These are phyloP conservation scores for Patella depressa DNA, from an alignment of 2,888 invertebrate species.

Conservation along the genomic window DNA sequence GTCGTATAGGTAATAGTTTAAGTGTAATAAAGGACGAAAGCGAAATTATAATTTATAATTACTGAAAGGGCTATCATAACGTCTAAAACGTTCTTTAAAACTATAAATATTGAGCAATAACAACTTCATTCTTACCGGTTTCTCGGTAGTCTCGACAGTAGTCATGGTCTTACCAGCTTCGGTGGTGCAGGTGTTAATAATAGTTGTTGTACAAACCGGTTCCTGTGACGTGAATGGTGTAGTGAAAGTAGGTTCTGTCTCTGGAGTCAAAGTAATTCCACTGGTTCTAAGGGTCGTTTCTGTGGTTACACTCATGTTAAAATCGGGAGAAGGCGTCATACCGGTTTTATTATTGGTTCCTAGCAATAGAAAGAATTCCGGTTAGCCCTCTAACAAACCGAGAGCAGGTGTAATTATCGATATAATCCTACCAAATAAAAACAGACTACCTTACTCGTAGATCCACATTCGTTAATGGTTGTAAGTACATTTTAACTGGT, in stretches of 20 bases:
- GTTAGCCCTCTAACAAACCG: no score
- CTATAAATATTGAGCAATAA: no score
- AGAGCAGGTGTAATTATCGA: no score
- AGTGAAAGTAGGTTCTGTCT: background rate
- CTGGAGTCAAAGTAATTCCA: background rate
- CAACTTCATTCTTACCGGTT: background rate
- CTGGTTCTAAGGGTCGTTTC: background rate
- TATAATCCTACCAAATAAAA: no score
- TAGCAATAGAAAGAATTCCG: background rate
- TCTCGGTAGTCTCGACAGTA: background rate
- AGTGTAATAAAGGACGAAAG: no score
- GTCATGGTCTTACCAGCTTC: background rate
- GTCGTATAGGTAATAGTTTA: no score
- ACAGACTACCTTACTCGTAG: no score
- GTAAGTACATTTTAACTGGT: no score
- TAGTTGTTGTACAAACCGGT: background rate
- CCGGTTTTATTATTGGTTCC: background rate
- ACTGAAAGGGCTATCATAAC: no score
- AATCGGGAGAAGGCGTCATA: background rate
- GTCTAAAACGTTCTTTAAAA: no score
- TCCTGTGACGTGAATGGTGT: background rate
- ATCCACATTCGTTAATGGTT: no score
- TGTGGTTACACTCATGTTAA: background rate
- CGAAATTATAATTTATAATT: no score
- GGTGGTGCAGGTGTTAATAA: background rate